Evolutionary conservation across 2,797 vertebrate genomes (phyloP).

Genomic region (Enteromius viviparus): DNA sequence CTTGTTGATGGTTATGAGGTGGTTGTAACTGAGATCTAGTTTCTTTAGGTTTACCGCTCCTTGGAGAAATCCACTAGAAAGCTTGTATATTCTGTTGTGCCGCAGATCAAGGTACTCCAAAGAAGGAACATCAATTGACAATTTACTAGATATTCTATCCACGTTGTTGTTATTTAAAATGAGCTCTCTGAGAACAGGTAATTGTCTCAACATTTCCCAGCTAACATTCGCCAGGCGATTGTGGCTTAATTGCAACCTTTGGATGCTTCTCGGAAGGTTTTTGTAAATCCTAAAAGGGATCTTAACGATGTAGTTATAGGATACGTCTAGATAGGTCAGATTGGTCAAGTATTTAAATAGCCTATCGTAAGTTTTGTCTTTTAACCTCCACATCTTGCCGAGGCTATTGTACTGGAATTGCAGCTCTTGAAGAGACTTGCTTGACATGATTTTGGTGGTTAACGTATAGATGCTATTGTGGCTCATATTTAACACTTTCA

Average conservation of each 20-base stretch:
- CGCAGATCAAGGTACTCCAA: constrained; percentile 76
- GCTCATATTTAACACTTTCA: constrained; percentile 82
- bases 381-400: constrained; percentile 76
- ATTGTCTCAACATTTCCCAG: constrained; percentile 71
- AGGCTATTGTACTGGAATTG: constrained; percentile 77
- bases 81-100: constrained; percentile 72
- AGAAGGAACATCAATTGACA: constrained; percentile 61
- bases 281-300: constrained; percentile 69
- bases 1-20: constrained; percentile 74
- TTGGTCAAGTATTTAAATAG: constrained; percentile 75
- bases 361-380: constrained; percentile 62
- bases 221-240: constrained; percentile 71
- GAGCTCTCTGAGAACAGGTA: constrained; percentile 70
- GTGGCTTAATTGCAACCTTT: constrained; percentile 64
- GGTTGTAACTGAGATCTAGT: constrained; percentile 77
- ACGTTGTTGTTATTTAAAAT: constrained; percentile 77
- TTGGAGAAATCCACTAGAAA: constrained; percentile 69
- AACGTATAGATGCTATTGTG: constrained; percentile 78
- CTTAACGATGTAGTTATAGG: constrained; percentile 67
- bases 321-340: constrained; percentile 79
- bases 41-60: constrained; percentile 63
- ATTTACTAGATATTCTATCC: constrained; percentile 58
- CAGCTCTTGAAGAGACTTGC: constrained; percentile 77
- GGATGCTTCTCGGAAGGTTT: constrained; percentile 72
- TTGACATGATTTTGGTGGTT: constrained; percentile 73